A percentile compares a stretch with the other conserved stretches of the same genome.
phyloP scores from a whole-genome alignment of 2,113 vertebrate species.

The Oxyura jamaicensis region DNA sequence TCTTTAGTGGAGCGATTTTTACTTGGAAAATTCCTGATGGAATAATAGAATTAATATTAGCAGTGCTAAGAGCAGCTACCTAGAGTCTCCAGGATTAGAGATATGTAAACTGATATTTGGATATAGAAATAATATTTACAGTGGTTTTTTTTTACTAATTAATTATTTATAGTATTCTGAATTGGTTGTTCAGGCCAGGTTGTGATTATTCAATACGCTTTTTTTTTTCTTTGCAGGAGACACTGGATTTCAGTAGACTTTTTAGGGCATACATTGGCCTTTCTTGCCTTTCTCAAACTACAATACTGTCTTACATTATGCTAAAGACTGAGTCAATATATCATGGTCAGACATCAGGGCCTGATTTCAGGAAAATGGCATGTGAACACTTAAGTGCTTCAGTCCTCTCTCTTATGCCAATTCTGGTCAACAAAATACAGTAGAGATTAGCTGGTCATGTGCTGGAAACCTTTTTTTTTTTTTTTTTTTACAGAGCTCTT shows the following conservation, averaged over 20 bases:
- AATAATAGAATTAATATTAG: background rate
- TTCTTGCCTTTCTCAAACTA: background rate
- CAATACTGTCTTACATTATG: background rate
- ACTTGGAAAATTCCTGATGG: background rate
- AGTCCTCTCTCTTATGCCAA: background rate
- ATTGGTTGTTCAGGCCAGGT: background rate
- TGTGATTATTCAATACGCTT: background rate
- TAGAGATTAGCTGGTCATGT: background rate
- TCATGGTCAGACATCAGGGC: background rate
- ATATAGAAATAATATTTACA: background rate
- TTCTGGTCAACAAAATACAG: background rate
- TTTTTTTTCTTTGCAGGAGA: background rate
- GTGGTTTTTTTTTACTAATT: background rate
- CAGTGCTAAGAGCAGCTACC: background rate
- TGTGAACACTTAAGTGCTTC: background rate
- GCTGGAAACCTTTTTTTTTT: background rate
- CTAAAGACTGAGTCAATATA: background rate
- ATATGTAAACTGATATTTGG: background rate
- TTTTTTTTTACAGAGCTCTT: background rate
- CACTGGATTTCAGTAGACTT: background rate
- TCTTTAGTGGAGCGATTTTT: background rate
- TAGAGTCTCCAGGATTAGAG: background rate
- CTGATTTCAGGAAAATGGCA: rapidly evolving
- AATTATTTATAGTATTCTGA: background rate
- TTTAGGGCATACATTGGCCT: background rate